phyloP scores from a whole-genome alignment of 1,140 invertebrate species.

The Musca vetustissima region DNA sequence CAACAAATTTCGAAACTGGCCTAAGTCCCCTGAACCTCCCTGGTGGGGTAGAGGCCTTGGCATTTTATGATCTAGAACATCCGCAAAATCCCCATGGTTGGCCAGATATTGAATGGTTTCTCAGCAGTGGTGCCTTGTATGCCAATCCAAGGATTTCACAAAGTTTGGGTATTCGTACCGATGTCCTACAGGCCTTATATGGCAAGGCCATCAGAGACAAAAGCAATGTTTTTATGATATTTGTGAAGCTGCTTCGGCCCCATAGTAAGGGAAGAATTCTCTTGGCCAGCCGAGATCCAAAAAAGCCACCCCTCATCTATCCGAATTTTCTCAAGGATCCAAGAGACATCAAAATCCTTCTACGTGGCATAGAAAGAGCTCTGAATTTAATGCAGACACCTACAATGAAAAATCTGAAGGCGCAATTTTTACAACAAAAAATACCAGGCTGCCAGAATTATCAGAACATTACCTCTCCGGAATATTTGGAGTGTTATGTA shows the following conservation, averaged over 20 bases:
- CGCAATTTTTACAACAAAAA: conserved; percentile 70
- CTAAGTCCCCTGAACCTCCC: conserved; percentile 79
- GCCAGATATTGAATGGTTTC: conserved; percentile 85
- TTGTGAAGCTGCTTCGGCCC: conserved; percentile 76
- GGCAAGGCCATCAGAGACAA: conserved; percentile 70
- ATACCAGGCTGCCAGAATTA: conserved; percentile 75
- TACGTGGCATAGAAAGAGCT: conserved; percentile 79
- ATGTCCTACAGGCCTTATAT: conserved; percentile 76
- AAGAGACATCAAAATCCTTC: conserved; percentile 72
- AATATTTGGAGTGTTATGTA: conserved; percentile 84
- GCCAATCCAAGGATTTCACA: conserved; percentile 76
- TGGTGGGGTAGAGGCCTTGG: conserved; percentile 82
- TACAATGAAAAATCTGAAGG: conserved; percentile 68
- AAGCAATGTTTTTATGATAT: conserved; percentile 83
- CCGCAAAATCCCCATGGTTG: conserved; percentile 71
- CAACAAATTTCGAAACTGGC: conserved; percentile 74
- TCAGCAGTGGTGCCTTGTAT: conserved; percentile 81
- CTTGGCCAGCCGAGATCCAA: conserved; percentile 76
- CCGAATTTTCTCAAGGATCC: conserved; percentile 85
- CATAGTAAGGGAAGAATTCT: conserved; percentile 76
- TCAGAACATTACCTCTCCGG: conserved; percentile 70
- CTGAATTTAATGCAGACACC: conserved; percentile 62
- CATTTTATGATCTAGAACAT: conserved; percentile 80
- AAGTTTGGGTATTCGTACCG: conserved; percentile 78
- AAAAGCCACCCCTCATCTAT: conserved; percentile 81